A percentile compares a stretch with the other conserved stretches of the same genome.
phyloP scores from a whole-genome alignment of 2,888 invertebrate genomes.

The Sicus ferrugineus region DNA sequence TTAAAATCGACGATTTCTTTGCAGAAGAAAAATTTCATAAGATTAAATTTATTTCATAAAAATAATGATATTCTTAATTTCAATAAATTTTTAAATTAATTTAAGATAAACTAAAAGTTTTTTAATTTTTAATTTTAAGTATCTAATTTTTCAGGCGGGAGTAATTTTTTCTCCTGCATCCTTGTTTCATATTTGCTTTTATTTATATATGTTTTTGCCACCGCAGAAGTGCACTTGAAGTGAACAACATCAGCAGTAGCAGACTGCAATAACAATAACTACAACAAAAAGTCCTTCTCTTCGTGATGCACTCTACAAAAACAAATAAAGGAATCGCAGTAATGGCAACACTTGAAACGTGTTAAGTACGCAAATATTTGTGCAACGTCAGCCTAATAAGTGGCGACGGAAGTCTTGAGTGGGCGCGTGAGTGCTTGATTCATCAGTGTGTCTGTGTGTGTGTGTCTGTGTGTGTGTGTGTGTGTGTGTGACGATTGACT shows the following conservation, averaged over 20 bases:
- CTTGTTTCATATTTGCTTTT: neutral
- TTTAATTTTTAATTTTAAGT: slow-evolving; percentile 48
- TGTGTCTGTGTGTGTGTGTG: slow-evolving; percentile 8
- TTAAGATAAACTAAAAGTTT: no score
- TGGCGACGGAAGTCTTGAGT: slow-evolving; percentile 18
- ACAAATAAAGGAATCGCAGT: slow-evolving; percentile 37
- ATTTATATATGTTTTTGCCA: neutral
- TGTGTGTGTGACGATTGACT: neutral
- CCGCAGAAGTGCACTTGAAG: neutral
- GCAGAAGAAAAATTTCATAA: no score
- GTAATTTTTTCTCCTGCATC: slow-evolving; percentile 29
- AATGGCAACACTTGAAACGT: slow-evolving; percentile 52
- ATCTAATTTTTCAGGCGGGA: slow-evolving; percentile 53
- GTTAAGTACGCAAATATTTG: slow-evolving; percentile 59
- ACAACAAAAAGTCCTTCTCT: slow-evolving; percentile 42
- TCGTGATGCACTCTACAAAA: no score
- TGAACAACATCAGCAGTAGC: slow-evolving; percentile 30
- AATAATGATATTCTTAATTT: no score
- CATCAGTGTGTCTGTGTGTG: slow-evolving; percentile 9
- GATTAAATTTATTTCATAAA: no score
- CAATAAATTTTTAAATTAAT: no score
- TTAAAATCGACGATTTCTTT: no score
- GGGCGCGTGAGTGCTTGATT: neutral
- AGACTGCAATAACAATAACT: slow-evolving; percentile 44
- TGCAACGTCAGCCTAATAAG: slow-evolving; percentile 55